phyloP scores from a whole-genome alignment of 2,797 vertebrate species.

The Macropus fuliginosus region DNA sequence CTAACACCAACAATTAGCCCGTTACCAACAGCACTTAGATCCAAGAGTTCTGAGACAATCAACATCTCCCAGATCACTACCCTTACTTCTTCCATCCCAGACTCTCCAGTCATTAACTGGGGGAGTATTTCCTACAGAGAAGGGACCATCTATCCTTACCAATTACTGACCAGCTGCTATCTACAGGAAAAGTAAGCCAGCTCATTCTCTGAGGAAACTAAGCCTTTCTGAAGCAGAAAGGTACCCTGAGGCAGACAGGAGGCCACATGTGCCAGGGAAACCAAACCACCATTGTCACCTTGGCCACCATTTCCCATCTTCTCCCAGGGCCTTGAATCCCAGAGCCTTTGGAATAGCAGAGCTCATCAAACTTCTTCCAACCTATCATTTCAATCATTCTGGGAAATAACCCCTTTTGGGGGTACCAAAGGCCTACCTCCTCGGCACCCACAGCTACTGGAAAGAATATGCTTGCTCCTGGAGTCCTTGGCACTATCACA shows the following conservation, averaged over 20 bases:
- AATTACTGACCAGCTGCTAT: neutral
- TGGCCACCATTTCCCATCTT: neutral
- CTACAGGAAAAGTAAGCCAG: neutral
- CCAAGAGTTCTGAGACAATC: neutral
- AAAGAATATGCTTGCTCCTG: neutral
- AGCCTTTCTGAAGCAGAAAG: neutral
- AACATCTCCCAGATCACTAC: neutral
- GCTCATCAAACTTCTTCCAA: neutral
- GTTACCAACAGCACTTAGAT: neutral
- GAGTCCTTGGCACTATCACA: neutral
- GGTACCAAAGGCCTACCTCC: neutral
- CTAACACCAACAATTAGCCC: neutral
- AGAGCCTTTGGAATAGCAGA: neutral
- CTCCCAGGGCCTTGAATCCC: neutral
- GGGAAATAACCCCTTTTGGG: neutral
- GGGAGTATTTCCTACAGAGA: neutral
- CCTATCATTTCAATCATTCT: neutral
- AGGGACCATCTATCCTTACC: neutral
- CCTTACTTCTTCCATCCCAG: neutral
- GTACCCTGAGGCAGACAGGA: neutral
- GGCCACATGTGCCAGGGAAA: neutral
- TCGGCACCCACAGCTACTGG: neutral
- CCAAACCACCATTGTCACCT: neutral
- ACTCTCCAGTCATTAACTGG: neutral
- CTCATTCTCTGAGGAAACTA: too few species aligned